Conservation (phyloP, 1,140 invertebrate species). For the Maniola jurtina region DNA sequence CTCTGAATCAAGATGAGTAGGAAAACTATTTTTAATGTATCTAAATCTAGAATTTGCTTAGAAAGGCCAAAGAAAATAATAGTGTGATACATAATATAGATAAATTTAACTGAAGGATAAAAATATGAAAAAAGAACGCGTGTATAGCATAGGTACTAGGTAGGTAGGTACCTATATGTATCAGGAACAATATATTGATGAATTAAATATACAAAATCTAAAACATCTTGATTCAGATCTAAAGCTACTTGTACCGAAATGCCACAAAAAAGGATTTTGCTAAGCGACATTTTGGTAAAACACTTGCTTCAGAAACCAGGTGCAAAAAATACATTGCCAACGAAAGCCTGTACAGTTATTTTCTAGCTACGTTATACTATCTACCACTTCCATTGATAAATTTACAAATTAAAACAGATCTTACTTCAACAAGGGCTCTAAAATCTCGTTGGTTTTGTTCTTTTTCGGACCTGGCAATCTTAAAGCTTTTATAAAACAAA, state of each 20-base stretch:
- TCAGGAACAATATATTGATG: background rate
- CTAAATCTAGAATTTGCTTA: background rate
- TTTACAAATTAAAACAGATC: slow-evolving; percentile 36
- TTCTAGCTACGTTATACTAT: slow-evolving; percentile 54
- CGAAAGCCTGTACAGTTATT: slow-evolving; percentile 55
- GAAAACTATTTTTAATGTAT: background rate
- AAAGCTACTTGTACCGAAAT: slow-evolving; percentile 12
- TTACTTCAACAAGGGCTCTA: slow-evolving; percentile 40
- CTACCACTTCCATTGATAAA: slow-evolving; percentile 45
- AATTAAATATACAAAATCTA: background rate
- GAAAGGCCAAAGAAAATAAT: no score
- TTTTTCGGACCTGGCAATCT: slow-evolving; percentile 73
- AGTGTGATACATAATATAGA: no score
- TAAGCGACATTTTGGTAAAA: slow-evolving; percentile 13
- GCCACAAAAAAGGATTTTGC: background rate
- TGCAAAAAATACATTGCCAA: slow-evolving; percentile 75
- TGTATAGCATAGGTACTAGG: no score
- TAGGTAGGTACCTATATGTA: no score
- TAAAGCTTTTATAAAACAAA: slow-evolving; percentile 30
- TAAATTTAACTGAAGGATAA: no score
- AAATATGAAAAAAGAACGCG: no score
- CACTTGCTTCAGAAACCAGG: slow-evolving; percentile 48
- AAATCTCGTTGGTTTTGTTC: slow-evolving; percentile 66
- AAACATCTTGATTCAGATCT: slow-evolving; percentile 22
- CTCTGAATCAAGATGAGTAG: slow-evolving; percentile 5